Conservation (phyloP, 2,113 vertebrate species). For the Ranitomeya variabilis region DNA sequence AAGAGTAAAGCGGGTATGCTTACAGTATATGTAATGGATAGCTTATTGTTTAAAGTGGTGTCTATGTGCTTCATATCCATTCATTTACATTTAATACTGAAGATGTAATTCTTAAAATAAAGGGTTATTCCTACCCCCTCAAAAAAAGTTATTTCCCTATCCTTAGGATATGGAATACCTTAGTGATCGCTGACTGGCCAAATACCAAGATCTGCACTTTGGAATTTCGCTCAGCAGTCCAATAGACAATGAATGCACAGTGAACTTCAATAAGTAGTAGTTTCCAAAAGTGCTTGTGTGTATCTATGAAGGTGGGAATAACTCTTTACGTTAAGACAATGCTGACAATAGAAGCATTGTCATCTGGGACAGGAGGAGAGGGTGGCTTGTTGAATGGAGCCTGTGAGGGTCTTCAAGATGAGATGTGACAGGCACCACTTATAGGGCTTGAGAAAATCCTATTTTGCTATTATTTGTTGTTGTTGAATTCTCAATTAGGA, state of each 20-base stretch:
- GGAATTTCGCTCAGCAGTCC: too few relatives aligned
- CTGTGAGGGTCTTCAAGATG: background rate
- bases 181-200: too few relatives aligned
- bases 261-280: too few relatives aligned
- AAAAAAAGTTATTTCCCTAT: too few relatives aligned
- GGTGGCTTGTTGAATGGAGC: background rate
- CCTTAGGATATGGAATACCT: too few relatives aligned
- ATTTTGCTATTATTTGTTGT: background rate
- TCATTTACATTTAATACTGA: background rate
- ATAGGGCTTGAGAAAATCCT: background rate
- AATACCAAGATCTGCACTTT: too few relatives aligned
- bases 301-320: too few relatives aligned
- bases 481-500: background rate
- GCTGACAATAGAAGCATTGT: background rate
- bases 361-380: background rate
- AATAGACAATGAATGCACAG: too few relatives aligned
- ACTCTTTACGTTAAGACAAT: background rate
- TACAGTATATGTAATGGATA: background rate
- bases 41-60: background rate
- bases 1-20: slow-evolving; percentile 79
- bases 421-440: background rate
- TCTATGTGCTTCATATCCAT: background rate
- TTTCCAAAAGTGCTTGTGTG: too few relatives aligned
- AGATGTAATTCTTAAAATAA: background rate
- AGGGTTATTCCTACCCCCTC: too few relatives aligned